phyloP scores from a whole-genome alignment of 2,797 vertebrate species.

The Antrozous pallidus region DNA sequence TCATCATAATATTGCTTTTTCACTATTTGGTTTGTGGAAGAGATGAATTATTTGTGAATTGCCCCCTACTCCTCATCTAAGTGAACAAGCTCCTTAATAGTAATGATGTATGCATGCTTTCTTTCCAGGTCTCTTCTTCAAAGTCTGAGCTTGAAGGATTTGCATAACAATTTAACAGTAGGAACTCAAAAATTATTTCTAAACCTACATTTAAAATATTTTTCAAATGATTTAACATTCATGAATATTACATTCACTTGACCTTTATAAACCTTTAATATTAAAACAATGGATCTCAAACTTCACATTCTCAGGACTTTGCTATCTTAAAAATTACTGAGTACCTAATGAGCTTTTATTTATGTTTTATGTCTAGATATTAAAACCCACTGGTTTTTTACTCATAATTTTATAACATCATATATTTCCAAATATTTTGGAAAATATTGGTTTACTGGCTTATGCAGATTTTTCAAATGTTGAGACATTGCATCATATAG shows the following conservation, averaged over 20 bases:
- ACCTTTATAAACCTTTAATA: neutral
- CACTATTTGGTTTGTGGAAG: neutral
- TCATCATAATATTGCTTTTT: neutral
- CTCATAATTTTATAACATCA: neutral
- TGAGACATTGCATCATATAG: neutral
- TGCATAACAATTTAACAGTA: neutral
- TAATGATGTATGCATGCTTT: neutral
- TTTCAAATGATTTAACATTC: constrained; percentile 10
- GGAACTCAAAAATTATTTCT: neutral
- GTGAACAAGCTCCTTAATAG: neutral
- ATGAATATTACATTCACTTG: neutral
- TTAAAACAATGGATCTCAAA: constrained; percentile 16
- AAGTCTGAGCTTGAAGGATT: neutral
- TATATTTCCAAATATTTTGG: neutral
- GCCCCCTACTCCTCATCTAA: neutral
- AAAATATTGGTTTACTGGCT: neutral
- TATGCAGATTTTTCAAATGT: neutral
- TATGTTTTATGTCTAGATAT: neutral
- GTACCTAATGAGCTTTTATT: neutral
- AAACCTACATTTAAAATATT: neutral
- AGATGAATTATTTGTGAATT: neutral
- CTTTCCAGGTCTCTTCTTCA: neutral
- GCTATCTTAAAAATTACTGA: neutral
- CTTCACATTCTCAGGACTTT: neutral
- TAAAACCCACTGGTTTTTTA: neutral